Conservation (phyloP, 2,888 invertebrate species). For the Steinernema carpocapsae region DNA sequence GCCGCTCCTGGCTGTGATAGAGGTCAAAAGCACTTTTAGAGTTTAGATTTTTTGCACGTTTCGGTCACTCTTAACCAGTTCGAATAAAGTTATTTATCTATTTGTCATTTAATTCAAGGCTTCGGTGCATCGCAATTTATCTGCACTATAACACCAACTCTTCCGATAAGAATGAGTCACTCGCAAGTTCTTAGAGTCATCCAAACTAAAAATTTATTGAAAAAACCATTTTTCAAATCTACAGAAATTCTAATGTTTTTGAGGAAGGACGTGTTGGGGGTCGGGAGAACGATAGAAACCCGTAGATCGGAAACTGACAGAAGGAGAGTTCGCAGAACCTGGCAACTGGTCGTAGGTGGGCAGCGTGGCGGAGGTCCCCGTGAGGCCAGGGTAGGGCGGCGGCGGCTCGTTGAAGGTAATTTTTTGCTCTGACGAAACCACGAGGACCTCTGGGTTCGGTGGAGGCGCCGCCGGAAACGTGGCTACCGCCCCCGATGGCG, state of each 20-base stretch:
- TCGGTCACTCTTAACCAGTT: no score
- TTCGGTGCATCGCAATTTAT: no score
- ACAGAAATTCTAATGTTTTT: neutral
- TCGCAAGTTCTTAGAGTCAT: no score
- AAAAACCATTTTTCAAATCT: neutral
- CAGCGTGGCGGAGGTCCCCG: slow-evolving; percentile 11
- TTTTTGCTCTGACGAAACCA: neutral
- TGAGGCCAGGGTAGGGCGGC: slow-evolving; percentile 27
- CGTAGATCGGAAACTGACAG: slow-evolving; percentile 1
- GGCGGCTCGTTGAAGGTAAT: slow-evolving; percentile 17
- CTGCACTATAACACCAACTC: no score
- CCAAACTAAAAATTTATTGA: no score
- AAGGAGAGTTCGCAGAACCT: slow-evolving; percentile 16
- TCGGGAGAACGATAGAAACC: slow-evolving; percentile 5
- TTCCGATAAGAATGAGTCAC: no score
- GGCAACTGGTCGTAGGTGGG: slow-evolving; percentile 29
- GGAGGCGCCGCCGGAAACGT: slow-evolving; percentile 13
- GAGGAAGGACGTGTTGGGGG: slow-evolving; percentile 30
- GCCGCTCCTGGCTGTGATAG: no score
- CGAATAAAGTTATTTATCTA: no score
- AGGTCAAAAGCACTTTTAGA: no score
- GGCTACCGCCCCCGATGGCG: neutral
- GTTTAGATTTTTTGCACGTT: no score
- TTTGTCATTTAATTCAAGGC: no score
- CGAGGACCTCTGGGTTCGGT: neutral